Base-by-base conservation (phyloP, 2,113 vertebrate species). In the Nestor notabilis region DNA sequence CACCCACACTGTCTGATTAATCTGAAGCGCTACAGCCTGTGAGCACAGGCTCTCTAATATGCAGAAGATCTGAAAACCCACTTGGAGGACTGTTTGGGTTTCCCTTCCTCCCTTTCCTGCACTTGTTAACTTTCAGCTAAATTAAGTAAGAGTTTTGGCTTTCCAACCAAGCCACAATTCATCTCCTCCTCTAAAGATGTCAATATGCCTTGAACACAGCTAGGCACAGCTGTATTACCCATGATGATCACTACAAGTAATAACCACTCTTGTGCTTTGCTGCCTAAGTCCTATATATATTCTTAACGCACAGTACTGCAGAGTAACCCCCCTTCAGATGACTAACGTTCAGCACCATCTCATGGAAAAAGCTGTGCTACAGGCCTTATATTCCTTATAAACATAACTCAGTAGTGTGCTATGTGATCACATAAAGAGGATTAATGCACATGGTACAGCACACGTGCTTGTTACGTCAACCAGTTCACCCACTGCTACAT, bases 351-450 rank as follows among this genome's bases (percentile, higher is more conserved):
- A 88, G 21, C 68, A 29, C 75, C 12, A 24, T 10, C 72, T 87
- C 58, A 47, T 3, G 20, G 75, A 46, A 85, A 85, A 56, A 86
- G 58, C 71, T 33, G 41, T 6, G 37, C 63, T 41, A 43, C 5
- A 31, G 86, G 82, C 58, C 44, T 50, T 39, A 35, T 7, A 27
- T 44, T 44, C 58, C 63, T 41, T 70, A 68, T 2, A 66, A 86
- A 52, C n/a, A 33, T 7, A 37, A 66, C 14, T 15, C 16, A 39
- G 28, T 8, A 41, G 37, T 0, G 0, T 21, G 44, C 19, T 69
- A 10, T 3, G 12, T 4, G 79, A 60, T 14, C 6, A 3, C 12
- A 47, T 7, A 37, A 56, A 77, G 41, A 31, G 41, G 27, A 90
- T 37, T 39, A 41, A 69, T 31, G 18, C 29, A 24, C 0, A 23